Base-by-base conservation (phyloP, 2,113 vertebrate species). In the Urocolius indicus region DNA sequence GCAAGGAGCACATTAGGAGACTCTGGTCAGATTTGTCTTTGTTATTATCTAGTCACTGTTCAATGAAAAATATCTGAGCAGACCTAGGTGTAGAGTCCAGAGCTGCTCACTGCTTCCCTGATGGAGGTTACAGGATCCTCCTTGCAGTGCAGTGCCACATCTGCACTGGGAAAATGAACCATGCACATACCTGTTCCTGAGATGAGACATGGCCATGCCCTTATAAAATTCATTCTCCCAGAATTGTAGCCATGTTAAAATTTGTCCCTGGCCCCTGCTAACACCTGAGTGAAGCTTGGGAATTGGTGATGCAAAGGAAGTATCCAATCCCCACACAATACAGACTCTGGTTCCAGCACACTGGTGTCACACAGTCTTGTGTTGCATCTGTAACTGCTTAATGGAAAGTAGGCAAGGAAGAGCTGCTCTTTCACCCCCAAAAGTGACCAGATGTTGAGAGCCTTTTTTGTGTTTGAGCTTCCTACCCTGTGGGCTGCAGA, bases 281-380 rank as follows among this genome's bases (percentile, higher is more conserved):
- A 51, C 2, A 4, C 15, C 57, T 32, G 36, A 86, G 17, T 48
- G 85, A 66, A 71, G 4, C 20, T 58, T 65, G 29, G 29, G 65
- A 61, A 92, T 52, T 1, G 1, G 9, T 61, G 22, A 23, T 38
- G 41, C 49, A 43, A 51, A 84, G 15, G 34, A 5, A 73, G 11
- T 29, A 74, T 54, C 57, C 69, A 30, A 29, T 21, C 20, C 41
- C 16, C 4, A 3, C 26, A 27, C 6, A 17, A 15, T 11, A 72
- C 2, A 16, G 54, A 55, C 1, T 6, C 6, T 5, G 32, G 4
- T 5, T 68, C 24, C 63, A 46, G 30, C 11, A 15, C 6, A 1
- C 13, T 73, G 54, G 30, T 77, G 82, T 38, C 54, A 38, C 13
- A 0, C 24, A 19, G 22, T 18, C 54, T 34, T 14, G 11, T 57